These are phyloP conservation scores for Acrocyrtus sp. DNA, from an alignment of 2,888 invertebrate genomes.

Conservation along the genomic window DNA sequence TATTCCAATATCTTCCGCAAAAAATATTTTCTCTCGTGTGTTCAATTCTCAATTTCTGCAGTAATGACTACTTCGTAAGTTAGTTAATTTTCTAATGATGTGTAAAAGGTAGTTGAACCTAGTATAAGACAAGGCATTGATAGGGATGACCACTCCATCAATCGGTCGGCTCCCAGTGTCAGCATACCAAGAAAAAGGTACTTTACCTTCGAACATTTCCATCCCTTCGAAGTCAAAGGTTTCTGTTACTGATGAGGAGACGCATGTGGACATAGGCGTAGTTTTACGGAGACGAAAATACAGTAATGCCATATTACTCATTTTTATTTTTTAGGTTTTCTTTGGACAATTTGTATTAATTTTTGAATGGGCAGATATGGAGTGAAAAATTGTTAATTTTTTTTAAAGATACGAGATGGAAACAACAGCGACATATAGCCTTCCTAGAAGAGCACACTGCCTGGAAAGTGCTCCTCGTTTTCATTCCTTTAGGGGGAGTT, in stretches of 20 bases:
- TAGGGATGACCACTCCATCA: background rate
- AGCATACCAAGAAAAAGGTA: too few relatives aligned
- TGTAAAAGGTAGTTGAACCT: background rate
- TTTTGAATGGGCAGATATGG: background rate
- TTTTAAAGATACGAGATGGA: slow-evolving; percentile 24
- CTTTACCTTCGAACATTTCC: too few relatives aligned
- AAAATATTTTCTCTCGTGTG: background rate
- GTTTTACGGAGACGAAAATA: background rate
- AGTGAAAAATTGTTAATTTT: background rate
- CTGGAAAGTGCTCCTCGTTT: slow-evolving; percentile 4
- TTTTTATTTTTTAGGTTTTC: background rate
- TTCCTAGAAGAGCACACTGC: background rate
- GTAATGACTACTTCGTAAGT: background rate
- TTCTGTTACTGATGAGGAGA: background rate
- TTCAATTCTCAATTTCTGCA: background rate
- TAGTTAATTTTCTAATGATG: background rate
- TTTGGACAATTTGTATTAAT: background rate
- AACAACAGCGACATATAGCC: slow-evolving; percentile 26
- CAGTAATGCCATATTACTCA: background rate
- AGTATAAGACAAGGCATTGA: background rate
- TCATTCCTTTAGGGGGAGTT: background rate
- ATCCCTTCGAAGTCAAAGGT: background rate
- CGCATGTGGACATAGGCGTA: background rate
- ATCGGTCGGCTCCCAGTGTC: too few relatives aligned
- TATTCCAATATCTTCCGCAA: background rate